Percentiles rank a stretch among this genome's conserved stretches.
These are phyloP conservation scores for Leptinotarsa peninsularis DNA, from an alignment of 2,888 invertebrate species.

Conservation along the genomic window DNA sequence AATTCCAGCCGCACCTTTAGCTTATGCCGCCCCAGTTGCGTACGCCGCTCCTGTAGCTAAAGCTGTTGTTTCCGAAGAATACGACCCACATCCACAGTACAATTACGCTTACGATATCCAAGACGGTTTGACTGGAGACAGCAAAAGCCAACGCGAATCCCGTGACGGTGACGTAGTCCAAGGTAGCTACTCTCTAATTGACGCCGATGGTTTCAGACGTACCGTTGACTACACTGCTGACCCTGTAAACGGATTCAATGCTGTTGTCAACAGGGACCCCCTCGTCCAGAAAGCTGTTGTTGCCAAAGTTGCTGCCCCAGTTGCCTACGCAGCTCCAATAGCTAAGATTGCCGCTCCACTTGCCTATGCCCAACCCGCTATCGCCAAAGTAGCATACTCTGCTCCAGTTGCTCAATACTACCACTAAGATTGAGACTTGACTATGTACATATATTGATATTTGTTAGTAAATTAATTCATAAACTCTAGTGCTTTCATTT, in stretches of 20 bases:
- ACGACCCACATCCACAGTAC: constrained; percentile 68
- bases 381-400: too few relatives aligned
- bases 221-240: constrained; percentile 73
- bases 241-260: constrained; percentile 51
- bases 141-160: constrained; percentile 73
- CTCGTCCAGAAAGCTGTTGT: constrained; percentile 23
- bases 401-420: too few relatives aligned
- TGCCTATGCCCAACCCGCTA: too few relatives aligned
- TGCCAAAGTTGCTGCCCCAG: constrained; percentile 36
- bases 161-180: constrained; percentile 72
- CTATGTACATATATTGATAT: background rate
- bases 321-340: constrained; percentile 34
- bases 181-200: constrained; percentile 60
- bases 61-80: constrained; percentile 56
- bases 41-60: constrained; percentile 45
- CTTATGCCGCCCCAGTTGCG: constrained; percentile 52
- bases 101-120: constrained; percentile 71
- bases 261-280: background rate
- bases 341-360: constrained; percentile 26
- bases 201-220: constrained; percentile 74
- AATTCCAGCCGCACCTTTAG: constrained; percentile 30
- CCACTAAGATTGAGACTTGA: constrained; percentile 19
- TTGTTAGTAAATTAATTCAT: constrained; percentile 30
- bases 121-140: constrained; percentile 71
- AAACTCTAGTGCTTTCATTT: too few relatives aligned